Percentiles rank a stretch among this genome's conserved stretches.
Conservation (phyloP, 2,113 vertebrate genomes). For the Orientallactaga bullata region DNA sequence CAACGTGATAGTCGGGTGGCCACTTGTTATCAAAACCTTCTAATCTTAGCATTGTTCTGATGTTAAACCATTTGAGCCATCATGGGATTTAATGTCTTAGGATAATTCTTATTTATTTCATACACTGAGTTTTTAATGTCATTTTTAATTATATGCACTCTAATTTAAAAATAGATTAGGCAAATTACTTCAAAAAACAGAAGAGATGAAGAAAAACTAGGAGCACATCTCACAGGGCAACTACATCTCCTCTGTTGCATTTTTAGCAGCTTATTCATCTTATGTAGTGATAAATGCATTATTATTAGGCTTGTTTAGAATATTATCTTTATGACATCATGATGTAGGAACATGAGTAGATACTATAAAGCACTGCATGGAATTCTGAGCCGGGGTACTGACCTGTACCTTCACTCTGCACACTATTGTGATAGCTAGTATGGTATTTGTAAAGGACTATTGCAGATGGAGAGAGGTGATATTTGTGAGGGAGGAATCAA, state of each 20-base stretch:
- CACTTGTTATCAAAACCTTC: background rate
- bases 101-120: slow-evolving; percentile 32
- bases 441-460: background rate
- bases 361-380: background rate
- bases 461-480: background rate
- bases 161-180: background rate
- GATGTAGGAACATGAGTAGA: background rate
- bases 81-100: slow-evolving; percentile 12
- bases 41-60: background rate
- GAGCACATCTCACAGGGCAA: background rate
- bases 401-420: background rate
- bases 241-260: slow-evolving; percentile 29
- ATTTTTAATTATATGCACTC: background rate
- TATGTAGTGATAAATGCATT: background rate
- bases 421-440: background rate
- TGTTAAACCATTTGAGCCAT: background rate
- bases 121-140: background rate
- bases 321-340: background rate
- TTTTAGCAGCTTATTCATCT: background rate
- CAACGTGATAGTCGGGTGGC: background rate
- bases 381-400: background rate
- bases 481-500: background rate
- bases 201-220: background rate
- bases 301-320: background rate
- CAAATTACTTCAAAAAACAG: background rate